Percentiles rank a stretch among this genome's conserved stretches.
phyloP scores from a whole-genome alignment of 2,888 invertebrate species.

The Ethmia dodecea region DNA sequence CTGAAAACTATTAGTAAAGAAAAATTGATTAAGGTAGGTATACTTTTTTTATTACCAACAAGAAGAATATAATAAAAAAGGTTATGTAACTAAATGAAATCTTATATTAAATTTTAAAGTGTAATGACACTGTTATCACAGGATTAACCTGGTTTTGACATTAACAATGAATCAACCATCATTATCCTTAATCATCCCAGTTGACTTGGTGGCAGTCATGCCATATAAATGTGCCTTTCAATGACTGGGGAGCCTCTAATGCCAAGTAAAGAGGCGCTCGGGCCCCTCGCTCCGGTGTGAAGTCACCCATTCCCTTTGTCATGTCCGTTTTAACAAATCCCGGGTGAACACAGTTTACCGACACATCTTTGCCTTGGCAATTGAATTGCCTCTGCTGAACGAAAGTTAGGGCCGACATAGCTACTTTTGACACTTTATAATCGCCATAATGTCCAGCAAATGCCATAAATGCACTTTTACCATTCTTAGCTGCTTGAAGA shows the following conservation, averaged over 20 bases:
- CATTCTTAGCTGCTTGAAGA: constrained; percentile 71
- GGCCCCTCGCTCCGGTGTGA: constrained; percentile 63
- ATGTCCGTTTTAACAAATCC: constrained; percentile 72
- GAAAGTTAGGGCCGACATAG: constrained; percentile 66
- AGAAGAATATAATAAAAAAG: constrained; percentile 24
- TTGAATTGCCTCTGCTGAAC: constrained; percentile 63
- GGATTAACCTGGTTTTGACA: constrained; percentile 55
- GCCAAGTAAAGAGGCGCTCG: constrained; percentile 61
- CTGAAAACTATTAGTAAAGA: too few relatives aligned
- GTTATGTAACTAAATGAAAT: constrained; percentile 45
- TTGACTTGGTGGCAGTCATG: constrained; percentile 70
- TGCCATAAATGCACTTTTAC: constrained; percentile 53
- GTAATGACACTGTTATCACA: constrained; percentile 72
- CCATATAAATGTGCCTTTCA: constrained; percentile 69
- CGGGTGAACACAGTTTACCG: constrained; percentile 69
- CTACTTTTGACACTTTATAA: constrained; percentile 72
- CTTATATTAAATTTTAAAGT: constrained; percentile 65
- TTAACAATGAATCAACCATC: constrained; percentile 37
- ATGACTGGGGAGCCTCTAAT: constrained; percentile 60
- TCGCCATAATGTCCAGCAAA: constrained; percentile 69
- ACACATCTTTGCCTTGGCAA: constrained; percentile 69
- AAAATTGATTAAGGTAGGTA: neutral
- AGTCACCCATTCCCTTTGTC: constrained; percentile 71
- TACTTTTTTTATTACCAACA: neutral
- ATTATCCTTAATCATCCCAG: constrained; percentile 64